Conservation (phyloP, 2,888 invertebrate species). For the Serripes groenlandicus region DNA sequence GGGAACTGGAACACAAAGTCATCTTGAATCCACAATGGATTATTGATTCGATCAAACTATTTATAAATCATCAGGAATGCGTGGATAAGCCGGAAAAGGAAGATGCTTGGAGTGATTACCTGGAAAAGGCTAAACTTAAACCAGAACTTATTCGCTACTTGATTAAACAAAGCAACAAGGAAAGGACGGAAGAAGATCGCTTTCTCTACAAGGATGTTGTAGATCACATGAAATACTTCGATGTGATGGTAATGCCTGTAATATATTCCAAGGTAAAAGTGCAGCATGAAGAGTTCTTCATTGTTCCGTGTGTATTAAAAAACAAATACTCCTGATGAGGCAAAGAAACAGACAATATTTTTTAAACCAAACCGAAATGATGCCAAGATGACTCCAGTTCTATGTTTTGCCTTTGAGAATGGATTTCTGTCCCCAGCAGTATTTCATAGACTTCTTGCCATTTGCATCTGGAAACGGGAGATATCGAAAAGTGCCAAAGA, state of each 20-base stretch:
- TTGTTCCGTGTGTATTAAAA: conserved; percentile 56
- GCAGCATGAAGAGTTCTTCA: conserved; percentile 36
- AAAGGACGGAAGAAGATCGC: neutral
- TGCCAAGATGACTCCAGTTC: too few species aligned
- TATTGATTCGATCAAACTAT: conserved; percentile 57
- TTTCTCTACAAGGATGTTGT: neutral
- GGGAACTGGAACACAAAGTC: conserved; percentile 25
- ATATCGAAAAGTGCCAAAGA: too few species aligned
- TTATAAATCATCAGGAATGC: conserved; percentile 35
- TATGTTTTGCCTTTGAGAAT: too few species aligned
- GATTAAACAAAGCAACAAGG: neutral
- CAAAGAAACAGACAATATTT: too few species aligned
- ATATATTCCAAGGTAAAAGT: neutral
- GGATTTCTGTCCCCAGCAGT: too few species aligned
- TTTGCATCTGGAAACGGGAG: too few species aligned
- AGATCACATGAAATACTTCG: conserved; percentile 10
- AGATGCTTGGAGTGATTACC: conserved; percentile 5
- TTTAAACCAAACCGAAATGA: too few species aligned
- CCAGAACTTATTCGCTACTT: too few species aligned
- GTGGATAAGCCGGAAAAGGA: neutral
- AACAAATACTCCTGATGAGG: too few species aligned
- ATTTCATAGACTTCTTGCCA: too few species aligned
- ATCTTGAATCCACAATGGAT: conserved; percentile 60
- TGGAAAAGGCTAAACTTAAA: conserved; percentile 1
- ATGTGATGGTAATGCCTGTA: conserved; percentile 16